These are phyloP conservation scores for Rhynchonema sp. DNA, from an alignment of 2,888 invertebrate species.

Conservation along the genomic window DNA sequence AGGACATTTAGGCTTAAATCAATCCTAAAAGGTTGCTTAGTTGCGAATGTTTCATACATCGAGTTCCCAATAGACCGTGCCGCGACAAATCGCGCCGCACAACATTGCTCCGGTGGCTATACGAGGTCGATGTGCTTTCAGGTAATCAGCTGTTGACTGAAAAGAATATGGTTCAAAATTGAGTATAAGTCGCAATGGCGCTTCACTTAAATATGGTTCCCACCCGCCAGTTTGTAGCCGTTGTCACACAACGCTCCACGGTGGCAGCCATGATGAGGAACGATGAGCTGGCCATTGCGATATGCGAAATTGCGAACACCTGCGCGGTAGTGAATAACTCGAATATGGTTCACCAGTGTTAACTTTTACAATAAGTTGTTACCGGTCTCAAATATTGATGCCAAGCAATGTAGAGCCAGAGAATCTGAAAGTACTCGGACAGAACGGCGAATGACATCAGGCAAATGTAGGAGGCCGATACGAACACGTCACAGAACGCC, in stretches of 20 bases:
- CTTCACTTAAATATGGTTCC: too few relatives aligned
- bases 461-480: neutral
- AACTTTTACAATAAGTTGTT: too few relatives aligned
- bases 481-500: slow-evolving; percentile 1
- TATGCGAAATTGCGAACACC: slow-evolving; percentile 1
- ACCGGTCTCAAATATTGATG: neutral
- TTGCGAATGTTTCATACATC: too few relatives aligned
- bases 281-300: neutral
- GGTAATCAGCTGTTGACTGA: too few relatives aligned
- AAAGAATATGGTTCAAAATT: neutral
- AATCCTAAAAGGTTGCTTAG: neutral
- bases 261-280: slow-evolving; percentile 3
- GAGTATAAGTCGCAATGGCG: neutral
- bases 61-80: slow-evolving; percentile 1
- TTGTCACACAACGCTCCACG: neutral
- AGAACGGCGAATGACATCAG: neutral
- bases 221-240: neutral
- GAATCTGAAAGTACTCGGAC: neutral
- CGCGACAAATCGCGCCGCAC: neutral
- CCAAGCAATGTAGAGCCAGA: neutral
- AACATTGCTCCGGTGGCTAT: neutral
- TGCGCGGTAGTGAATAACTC: too few relatives aligned
- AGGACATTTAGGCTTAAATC: neutral
- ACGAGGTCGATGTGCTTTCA: neutral
- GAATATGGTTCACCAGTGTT: too few relatives aligned